These are phyloP conservation scores for Cydia splendana DNA, from an alignment of 1,140 invertebrate genomes.

Conservation along the genomic window DNA sequence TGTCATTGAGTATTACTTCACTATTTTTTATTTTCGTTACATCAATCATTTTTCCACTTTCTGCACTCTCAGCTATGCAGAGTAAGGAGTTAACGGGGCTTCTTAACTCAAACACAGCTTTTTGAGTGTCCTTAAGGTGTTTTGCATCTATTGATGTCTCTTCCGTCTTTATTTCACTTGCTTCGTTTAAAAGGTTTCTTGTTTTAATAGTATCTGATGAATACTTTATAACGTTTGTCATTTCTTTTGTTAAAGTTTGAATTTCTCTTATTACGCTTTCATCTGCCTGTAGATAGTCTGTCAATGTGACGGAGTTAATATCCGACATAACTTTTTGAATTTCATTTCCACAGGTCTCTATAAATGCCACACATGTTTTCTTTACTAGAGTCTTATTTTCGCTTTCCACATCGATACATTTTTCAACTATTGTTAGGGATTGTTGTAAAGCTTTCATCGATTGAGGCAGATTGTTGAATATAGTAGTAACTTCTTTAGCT, in stretches of 20 bases:
- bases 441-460: constrained; percentile 83
- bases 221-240: constrained; percentile 75
- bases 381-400: constrained; percentile 83
- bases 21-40: constrained; percentile 49
- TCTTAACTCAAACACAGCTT: constrained; percentile 74
- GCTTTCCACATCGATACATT: constrained; percentile 84
- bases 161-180: constrained; percentile 76
- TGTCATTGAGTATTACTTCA: constrained; percentile 71
- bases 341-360: constrained; percentile 80
- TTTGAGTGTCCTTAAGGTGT: constrained; percentile 77
- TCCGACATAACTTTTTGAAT: constrained; percentile 68
- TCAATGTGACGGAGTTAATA: constrained; percentile 46
- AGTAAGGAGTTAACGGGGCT: constrained; percentile 63
- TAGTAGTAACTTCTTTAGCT: constrained; percentile 68
- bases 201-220: constrained; percentile 78
- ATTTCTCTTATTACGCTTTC: constrained; percentile 61
- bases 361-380: constrained; percentile 82
- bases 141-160: constrained; percentile 66
- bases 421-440: constrained; percentile 83
- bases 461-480: constrained; percentile 81
- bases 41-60: constrained; percentile 47
- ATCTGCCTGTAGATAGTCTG: constrained; percentile 46
- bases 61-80: constrained; percentile 58
- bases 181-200: constrained; percentile 74
- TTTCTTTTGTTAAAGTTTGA: constrained; percentile 72